Percentiles rank a stretch among this genome's conserved stretches.
Conservation (phyloP, 2,113 vertebrate species). For the Cygnus buccinator region DNA sequence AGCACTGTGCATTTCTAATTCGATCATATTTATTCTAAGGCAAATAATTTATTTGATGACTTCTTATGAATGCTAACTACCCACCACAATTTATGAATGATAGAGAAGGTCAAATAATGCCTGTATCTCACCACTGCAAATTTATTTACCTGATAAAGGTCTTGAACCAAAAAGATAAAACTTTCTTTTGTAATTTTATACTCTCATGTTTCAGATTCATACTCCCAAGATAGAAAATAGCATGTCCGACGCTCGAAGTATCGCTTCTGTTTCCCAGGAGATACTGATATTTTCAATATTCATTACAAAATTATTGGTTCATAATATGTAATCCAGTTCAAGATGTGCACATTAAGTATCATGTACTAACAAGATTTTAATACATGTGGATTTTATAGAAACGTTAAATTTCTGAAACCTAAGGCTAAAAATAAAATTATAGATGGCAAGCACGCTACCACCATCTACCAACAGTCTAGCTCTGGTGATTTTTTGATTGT, state of each 20-base stretch:
- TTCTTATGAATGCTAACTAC: slow-evolving; percentile 58
- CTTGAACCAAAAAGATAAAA: slow-evolving; percentile 1
- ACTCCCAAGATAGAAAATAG: background rate
- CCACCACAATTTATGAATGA: slow-evolving; percentile 4
- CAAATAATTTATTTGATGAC: slow-evolving; percentile 41
- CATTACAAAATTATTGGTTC: background rate
- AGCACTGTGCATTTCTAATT: slow-evolving; percentile 67
- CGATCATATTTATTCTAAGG: slow-evolving; percentile 63
- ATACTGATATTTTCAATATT: background rate
- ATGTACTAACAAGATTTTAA: background rate
- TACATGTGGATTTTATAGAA: background rate
- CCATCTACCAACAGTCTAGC: background rate
- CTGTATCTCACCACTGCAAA: background rate
- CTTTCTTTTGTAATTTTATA: background rate
- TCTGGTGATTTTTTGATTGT: background rate
- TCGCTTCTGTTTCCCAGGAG: background rate
- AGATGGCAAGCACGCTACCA: background rate
- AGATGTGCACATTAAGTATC: background rate
- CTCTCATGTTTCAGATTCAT: background rate
- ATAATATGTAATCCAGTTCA: background rate
- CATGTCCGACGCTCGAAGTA: background rate
- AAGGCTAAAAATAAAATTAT: background rate
- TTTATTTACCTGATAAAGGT: background rate
- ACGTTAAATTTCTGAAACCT: background rate
- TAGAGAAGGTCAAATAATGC: slow-evolving; percentile 23